phyloP scores from a whole-genome alignment of 2,797 vertebrate genomes.

The Anas flavirostris region DNA sequence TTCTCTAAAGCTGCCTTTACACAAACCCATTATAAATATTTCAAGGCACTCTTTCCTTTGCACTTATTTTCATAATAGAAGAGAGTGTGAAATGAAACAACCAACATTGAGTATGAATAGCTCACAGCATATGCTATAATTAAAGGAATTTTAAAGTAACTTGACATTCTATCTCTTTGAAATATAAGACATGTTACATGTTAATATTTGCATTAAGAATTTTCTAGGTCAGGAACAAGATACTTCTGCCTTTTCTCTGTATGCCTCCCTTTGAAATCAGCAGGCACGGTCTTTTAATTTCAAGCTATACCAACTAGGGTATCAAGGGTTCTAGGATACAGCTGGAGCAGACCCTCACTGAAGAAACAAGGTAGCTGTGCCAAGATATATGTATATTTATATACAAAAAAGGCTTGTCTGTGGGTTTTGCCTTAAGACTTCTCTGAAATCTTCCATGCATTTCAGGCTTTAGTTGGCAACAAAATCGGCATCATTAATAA shows the following conservation, averaged over 20 bases:
- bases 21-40: not conserved
- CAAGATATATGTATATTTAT: not conserved
- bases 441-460: not conserved
- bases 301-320: not conserved
- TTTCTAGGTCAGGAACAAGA: not conserved
- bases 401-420: not conserved
- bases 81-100: not conserved
- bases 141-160: conserved; percentile 3
- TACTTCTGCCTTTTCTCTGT: not conserved
- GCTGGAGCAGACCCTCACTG: not conserved
- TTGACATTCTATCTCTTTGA: not conserved
- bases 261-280: not conserved
- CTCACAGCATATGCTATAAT: not conserved
- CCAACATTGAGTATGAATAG: not conserved
- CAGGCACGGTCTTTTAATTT: not conserved
- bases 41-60: not conserved
- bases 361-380: not conserved
- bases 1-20: not conserved
- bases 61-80: not conserved
- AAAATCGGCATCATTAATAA: not conserved
- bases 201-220: not conserved
- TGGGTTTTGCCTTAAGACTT: not conserved
- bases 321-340: not conserved
- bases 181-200: not conserved
- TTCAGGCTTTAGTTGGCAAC: not conserved